phyloP scores from a whole-genome alignment of 2,888 invertebrate genomes.

The Chorisops tibialis region DNA sequence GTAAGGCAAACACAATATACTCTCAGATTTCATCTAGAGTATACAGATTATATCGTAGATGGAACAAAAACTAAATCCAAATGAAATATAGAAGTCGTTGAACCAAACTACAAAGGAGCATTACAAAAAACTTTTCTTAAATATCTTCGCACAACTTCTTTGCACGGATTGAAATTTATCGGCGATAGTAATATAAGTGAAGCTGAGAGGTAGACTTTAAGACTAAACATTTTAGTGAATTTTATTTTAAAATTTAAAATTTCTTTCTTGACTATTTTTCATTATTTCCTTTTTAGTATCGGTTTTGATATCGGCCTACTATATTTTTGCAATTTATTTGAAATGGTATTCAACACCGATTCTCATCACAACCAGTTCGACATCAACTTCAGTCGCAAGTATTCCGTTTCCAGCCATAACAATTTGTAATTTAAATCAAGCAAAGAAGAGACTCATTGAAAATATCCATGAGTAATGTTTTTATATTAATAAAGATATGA shows the following conservation, averaged over 20 bases:
- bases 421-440: constrained; percentile 81
- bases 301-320: constrained; percentile 65
- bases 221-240: not conserved
- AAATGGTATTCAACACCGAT: constrained; percentile 74
- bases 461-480: constrained; percentile 53
- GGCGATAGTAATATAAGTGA: constrained; percentile 54
- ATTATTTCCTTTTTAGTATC: constrained; percentile 62
- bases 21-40: no score
- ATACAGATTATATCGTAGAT: no score
- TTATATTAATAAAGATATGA: no score
- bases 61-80: no score
- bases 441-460: constrained; percentile 64
- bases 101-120: no score
- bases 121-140: constrained; percentile 53
- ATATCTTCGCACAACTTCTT: constrained; percentile 64
- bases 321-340: constrained; percentile 67
- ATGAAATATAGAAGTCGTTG: no score
- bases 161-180: constrained; percentile 75
- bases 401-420: constrained; percentile 83
- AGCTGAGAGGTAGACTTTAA: not conserved
- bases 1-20: no score
- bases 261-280: constrained; percentile 15
- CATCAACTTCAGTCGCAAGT: constrained; percentile 61
- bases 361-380: constrained; percentile 73
- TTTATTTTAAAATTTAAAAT: not conserved